A percentile compares a stretch with the other conserved stretches of the same genome.
These are phyloP conservation scores for Trinectes maculatus DNA, from an alignment of 2,113 vertebrate species.

Conservation along the genomic window DNA sequence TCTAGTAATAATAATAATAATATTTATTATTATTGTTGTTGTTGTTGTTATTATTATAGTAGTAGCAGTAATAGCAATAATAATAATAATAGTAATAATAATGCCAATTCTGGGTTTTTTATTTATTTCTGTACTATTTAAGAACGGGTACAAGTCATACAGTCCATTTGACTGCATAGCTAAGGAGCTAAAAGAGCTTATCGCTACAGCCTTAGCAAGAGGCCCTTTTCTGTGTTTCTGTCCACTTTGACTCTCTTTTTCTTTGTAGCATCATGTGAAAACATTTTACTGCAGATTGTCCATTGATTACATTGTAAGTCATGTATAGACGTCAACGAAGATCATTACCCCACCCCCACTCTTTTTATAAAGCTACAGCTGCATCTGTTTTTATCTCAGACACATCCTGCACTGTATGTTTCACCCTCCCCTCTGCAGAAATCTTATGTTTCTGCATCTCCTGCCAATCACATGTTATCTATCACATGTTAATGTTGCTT, in stretches of 20 bases:
- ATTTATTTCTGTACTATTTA: no score
- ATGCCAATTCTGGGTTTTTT: no score
- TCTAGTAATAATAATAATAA: no score
- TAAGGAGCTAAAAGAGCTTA: conserved; percentile 8
- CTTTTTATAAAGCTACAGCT: not conserved
- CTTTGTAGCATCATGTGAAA: no score
- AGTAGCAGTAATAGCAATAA: no score
- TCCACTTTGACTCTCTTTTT: no score
- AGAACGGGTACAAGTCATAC: not conserved
- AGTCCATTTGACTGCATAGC: not conserved
- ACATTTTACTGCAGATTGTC: not conserved
- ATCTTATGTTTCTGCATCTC: not conserved
- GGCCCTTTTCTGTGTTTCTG: not conserved
- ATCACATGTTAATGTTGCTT: not conserved
- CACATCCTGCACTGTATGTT: not conserved
- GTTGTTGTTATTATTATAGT: no score
- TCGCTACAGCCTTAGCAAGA: not conserved
- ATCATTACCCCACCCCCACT: conserved; percentile 5
- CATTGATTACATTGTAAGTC: no score
- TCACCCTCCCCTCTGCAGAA: not conserved
- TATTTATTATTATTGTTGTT: no score
- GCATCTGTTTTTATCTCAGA: conserved; percentile 40
- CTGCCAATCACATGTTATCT: not conserved
- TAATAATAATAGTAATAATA: no score
- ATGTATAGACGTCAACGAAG: not conserved